phyloP scores from a whole-genome alignment of 2,113 vertebrate genomes.

The Pangasianodon gigas region DNA sequence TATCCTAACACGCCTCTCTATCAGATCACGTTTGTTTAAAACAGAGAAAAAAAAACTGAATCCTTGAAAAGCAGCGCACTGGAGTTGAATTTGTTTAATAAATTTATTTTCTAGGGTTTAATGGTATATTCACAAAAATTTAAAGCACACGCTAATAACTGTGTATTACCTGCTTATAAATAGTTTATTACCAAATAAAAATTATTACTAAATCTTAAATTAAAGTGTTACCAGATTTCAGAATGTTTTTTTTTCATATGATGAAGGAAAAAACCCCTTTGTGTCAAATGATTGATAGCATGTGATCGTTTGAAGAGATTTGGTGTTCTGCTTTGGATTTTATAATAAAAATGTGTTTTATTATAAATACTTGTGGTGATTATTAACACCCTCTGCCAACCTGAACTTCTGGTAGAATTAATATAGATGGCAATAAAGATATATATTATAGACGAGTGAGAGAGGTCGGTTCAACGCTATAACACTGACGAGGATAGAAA shows the following conservation, averaged over 20 bases:
- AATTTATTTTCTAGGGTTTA: not conserved
- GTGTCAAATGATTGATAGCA: not conserved
- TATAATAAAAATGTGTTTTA: not conserved
- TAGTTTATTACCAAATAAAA: not conserved
- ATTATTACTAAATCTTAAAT: not conserved
- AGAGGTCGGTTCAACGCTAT: not conserved
- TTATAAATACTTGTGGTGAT: not conserved
- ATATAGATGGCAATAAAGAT: not conserved
- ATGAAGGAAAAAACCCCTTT: not conserved
- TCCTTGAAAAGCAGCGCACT: not conserved
- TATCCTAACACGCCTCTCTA: not conserved
- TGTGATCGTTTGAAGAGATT: not conserved
- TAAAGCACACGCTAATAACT: not conserved
- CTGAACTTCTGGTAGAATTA: not conserved
- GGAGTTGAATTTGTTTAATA: not conserved
- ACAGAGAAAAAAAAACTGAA: not conserved
- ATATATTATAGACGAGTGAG: not conserved
- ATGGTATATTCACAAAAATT: not conserved
- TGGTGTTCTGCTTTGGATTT: not conserved
- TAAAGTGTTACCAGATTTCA: not conserved
- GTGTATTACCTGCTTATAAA: not conserved
- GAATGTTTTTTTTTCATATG: not conserved
- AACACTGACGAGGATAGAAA: constrained; percentile 61
- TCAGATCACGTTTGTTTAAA: not conserved
- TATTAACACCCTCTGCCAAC: not conserved